Evolutionary conservation across 1,140 invertebrate species (phyloP).

Genomic region (Pogonomyrmex californicus): DNA sequence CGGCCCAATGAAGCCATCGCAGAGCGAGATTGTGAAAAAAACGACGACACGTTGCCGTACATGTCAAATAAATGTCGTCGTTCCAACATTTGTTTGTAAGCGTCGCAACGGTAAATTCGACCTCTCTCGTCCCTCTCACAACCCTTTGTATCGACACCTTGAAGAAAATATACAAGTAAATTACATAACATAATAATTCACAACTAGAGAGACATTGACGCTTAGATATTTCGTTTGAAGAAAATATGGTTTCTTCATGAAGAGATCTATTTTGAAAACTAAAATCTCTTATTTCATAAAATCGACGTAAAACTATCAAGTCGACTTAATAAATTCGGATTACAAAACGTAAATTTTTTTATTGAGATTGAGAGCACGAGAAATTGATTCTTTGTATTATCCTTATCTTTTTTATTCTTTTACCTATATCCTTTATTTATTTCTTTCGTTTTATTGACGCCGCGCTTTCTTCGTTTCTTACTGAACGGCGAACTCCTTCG

Average conservation of each 20-base stretch:
- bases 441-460: background rate
- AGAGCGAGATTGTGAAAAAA: background rate
- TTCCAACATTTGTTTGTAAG: slow-evolving; percentile 62
- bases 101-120: slow-evolving; percentile 23
- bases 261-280: background rate
- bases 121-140: background rate
- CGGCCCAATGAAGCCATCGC: slow-evolving; percentile 71
- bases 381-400: background rate
- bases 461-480: background rate
- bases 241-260: background rate
- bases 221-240: background rate
- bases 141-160: background rate
- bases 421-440: background rate
- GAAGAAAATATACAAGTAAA: background rate
- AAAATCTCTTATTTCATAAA: background rate
- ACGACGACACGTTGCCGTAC: slow-evolving; percentile 48
- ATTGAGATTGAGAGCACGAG: background rate
- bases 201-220: background rate
- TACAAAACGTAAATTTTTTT: background rate
- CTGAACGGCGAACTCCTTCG: background rate
- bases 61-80: slow-evolving; percentile 69
- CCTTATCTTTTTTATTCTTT: background rate
- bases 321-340: background rate
- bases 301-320: background rate
- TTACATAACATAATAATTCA: background rate